phyloP scores from a whole-genome alignment of 2,113 vertebrate genomes.

The Cathartes aura region DNA sequence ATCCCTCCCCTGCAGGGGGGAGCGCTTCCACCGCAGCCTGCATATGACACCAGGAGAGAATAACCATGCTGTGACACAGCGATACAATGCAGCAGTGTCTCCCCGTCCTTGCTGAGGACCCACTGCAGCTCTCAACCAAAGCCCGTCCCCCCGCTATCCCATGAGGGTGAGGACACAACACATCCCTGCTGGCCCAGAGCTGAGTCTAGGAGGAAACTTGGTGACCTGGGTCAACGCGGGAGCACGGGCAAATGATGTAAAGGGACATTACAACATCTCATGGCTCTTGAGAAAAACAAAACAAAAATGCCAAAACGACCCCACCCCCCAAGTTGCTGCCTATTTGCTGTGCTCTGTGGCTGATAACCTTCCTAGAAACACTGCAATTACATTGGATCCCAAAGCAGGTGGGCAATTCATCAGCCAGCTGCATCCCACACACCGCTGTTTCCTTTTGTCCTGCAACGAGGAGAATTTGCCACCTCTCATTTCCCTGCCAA shows the following conservation, averaged over 20 bases:
- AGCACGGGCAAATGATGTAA: not conserved
- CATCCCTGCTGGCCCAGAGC: not conserved
- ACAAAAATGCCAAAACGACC: not conserved
- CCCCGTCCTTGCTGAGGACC: not conserved
- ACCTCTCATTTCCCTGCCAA: not conserved
- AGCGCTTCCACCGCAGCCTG: not conserved
- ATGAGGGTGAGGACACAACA: not conserved
- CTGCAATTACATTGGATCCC: not conserved
- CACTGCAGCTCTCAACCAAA: not conserved
- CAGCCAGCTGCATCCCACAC: not conserved
- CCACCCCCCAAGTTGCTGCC: fast-evolving
- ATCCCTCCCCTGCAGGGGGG: not conserved
- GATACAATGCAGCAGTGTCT: not conserved
- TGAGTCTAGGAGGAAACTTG: not conserved
- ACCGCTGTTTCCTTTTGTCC: not conserved
- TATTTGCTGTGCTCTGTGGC: not conserved
- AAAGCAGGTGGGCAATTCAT: not conserved
- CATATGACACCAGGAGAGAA: not conserved
- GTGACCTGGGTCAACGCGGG: not conserved
- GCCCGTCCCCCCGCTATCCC: fast-evolving
- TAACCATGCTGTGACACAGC: not conserved
- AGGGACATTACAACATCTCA: not conserved
- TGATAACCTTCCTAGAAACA: not conserved
- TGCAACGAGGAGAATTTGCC: not conserved
- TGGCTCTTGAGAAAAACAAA: not conserved